Conservation (phyloP, 2,797 vertebrate species). For the Mus caroli region DNA sequence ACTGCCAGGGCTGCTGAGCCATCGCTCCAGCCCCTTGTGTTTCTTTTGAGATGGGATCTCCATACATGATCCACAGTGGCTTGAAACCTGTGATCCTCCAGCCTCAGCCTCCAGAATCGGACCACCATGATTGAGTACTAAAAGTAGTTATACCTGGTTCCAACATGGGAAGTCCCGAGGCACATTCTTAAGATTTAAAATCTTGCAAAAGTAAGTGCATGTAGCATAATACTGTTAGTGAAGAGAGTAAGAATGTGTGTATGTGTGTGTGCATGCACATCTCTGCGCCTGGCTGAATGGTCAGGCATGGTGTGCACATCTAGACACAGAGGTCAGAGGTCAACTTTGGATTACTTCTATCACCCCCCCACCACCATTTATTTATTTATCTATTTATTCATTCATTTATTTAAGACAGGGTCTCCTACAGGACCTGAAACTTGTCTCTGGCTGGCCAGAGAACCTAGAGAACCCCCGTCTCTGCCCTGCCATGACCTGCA, state of each 20-base stretch:
- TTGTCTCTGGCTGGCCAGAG: not conserved
- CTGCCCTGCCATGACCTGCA: not conserved
- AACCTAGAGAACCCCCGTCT: not conserved
- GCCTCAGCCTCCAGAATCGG: not conserved
- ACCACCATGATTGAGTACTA: not conserved
- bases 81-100: not conserved
- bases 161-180: not conserved
- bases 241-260: not conserved
- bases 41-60: not conserved
- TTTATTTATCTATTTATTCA: no score
- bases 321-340: not conserved
- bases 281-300: rapidly evolving
- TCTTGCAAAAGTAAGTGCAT: not conserved
- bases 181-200: conserved; percentile 20
- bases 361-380: not conserved
- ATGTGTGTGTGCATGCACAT: not conserved
- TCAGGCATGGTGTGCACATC: not conserved
- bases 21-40: not conserved
- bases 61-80: no score
- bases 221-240: not conserved
- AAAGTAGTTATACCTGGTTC: not conserved
- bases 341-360: not conserved
- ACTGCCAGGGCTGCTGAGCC: not conserved
- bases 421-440: not conserved
- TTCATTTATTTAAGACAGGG: not conserved